These are phyloP conservation scores for Cirrhinus molitorella DNA, from an alignment of 2,797 vertebrate species.

Conservation along the genomic window DNA sequence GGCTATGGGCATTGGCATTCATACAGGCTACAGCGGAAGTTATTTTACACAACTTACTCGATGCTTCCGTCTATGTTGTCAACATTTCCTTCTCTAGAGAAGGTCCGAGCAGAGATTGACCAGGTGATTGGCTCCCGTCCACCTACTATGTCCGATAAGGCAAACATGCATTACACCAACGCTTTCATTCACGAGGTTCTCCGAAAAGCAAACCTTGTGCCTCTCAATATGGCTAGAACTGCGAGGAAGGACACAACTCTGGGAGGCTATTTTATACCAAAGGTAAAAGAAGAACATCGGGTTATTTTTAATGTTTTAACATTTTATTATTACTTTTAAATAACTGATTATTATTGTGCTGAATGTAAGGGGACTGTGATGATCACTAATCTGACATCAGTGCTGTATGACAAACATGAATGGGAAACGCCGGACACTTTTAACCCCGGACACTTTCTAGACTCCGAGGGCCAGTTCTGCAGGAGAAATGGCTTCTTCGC, in stretches of 20 bases:
- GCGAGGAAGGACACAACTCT: conserved; percentile 72
- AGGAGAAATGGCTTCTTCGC: conserved; percentile 75
- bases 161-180: conserved; percentile 83
- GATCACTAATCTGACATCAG: conserved; percentile 66
- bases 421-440: conserved; percentile 77
- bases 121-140: conserved; percentile 75
- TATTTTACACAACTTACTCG: too few species aligned
- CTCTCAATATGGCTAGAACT: conserved; percentile 77
- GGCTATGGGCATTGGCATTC: too few species aligned
- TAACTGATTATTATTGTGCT: neutral
- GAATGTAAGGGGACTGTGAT: conserved; percentile 54
- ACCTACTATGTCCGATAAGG: conserved; percentile 74
- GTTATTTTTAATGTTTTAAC: neutral
- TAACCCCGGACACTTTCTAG: conserved; percentile 80
- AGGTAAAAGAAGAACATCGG: conserved; percentile 72
- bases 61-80: too few species aligned
- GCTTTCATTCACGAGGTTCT: conserved; percentile 86
- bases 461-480: conserved; percentile 75
- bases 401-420: conserved; percentile 73
- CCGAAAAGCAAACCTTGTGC: conserved; percentile 80
- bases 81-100: conserved; percentile 69
- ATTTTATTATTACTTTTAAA: neutral
- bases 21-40: too few species aligned
- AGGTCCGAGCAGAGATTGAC: conserved; percentile 87
- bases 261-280: conserved; percentile 81